phyloP scores from a whole-genome alignment of 64 coral and sea anemone genomes.

The Trachythela sp. region DNA sequence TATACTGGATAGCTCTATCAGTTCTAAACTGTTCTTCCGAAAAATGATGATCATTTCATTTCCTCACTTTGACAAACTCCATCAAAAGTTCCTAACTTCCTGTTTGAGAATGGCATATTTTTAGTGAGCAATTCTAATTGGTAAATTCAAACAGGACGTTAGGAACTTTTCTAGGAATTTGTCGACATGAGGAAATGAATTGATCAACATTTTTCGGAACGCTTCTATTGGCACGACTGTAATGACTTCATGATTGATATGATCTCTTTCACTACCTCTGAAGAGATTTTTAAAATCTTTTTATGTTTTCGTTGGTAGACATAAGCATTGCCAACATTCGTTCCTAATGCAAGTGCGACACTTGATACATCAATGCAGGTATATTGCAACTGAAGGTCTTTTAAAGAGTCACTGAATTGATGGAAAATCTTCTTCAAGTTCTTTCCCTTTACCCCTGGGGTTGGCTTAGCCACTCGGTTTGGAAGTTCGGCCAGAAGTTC shows the following conservation, averaged over 20 bases:
- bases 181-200: too few relatives aligned
- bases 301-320: not conserved
- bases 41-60: too few relatives aligned
- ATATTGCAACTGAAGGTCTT: not conserved
- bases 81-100: too few relatives aligned
- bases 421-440: not conserved
- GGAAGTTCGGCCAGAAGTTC: not conserved
- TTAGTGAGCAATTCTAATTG: too few relatives aligned
- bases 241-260: not conserved
- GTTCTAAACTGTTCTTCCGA: too few relatives aligned
- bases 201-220: too few relatives aligned
- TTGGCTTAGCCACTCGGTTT: not conserved
- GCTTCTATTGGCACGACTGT: too few relatives aligned
- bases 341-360: not conserved
- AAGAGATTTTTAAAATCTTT: not conserved
- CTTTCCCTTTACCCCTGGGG: not conserved
- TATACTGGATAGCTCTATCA: too few relatives aligned
- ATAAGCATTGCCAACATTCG: conserved; percentile 20
- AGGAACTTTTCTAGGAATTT: too few relatives aligned
- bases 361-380: not conserved
- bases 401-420: conserved; percentile 2
- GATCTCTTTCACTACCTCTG: not conserved
- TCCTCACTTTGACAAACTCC: too few relatives aligned
- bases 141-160: too few relatives aligned
- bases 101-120: too few relatives aligned